Evolutionary conservation across 2,888 invertebrate species (phyloP), one percentile per base, ranked within the genome.

Genomic region (Parascotia fuliginaria): DNA sequence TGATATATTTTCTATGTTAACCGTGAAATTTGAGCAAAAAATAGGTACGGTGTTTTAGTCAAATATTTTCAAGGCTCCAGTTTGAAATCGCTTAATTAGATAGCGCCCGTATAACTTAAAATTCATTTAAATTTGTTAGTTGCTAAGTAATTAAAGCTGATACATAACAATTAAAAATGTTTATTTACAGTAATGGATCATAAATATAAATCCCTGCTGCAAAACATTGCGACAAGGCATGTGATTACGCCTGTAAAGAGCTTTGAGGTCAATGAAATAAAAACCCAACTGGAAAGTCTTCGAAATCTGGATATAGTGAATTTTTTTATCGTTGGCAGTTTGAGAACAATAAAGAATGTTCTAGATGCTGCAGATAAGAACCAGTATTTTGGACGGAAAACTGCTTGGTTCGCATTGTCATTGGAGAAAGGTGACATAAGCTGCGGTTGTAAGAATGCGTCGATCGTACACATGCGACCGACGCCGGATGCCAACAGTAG

Each of bases 211-310:
- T 96, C 97, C 7, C 87, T 98, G 6, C 91, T 98, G 28, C 95
- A 97, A 83, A 98, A 98, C 79, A 96, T 98, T 46, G 97, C 98
- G 4, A 97, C 97, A 0, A 93, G 98, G 7, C 98, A 98, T 83
- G 95, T 98, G 0, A 98, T 98, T 55, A 95, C 96, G 2, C 93
- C 93, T 5, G 89, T 93, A 0, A 93, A 94, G 62, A 87, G 91
- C 65, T 92, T 93, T 27, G 91, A 93, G 50, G 93, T 94, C 62
- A 94, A 93, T 55, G 94, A 94, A 55, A 92, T 95, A 38, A 93
- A 94, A 64, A 93, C 93, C 0, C 97, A 97, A 78, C 87, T 97
- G 61, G 92, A 93, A 50, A 94, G 95, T 76, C 89, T 97, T 46
- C 91, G 96, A 14, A 95, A 96, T 73, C 85, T 98, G 68, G 97